These are phyloP conservation scores for Paelopatides confundens DNA, from an alignment of 53 echinoderm and acorn worm species.

Conservation along the genomic window DNA sequence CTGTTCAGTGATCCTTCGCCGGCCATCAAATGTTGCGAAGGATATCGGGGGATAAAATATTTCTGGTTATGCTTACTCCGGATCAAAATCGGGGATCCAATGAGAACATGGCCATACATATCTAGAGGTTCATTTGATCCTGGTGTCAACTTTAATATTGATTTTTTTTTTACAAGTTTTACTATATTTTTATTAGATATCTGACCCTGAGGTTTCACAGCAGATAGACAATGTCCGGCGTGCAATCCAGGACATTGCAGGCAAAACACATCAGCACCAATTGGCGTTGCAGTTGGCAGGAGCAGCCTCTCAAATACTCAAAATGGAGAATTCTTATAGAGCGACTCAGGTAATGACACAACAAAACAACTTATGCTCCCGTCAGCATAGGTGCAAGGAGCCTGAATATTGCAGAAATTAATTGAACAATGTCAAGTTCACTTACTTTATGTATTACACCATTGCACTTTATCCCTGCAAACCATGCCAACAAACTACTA, in stretches of 20 bases:
- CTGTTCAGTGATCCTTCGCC: no score
- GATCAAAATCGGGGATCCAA: no score
- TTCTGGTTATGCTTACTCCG: no score
- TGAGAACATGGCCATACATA: no score
- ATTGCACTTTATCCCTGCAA: no score
- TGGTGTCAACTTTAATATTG: no score
- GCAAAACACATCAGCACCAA: not conserved
- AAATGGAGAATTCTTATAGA: slow-evolving; percentile 21
- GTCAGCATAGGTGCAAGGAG: not conserved
- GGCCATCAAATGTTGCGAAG: no score
- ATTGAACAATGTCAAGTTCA: not conserved
- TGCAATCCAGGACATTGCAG: slow-evolving; percentile 15
- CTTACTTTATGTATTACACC: not conserved
- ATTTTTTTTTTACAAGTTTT: no score
- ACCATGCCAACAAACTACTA: no score
- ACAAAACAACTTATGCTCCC: not conserved
- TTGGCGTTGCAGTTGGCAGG: not conserved
- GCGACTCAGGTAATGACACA: not conserved
- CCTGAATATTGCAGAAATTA: not conserved
- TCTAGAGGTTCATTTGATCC: no score
- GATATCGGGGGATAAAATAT: no score
- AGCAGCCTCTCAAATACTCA: slow-evolving; percentile 22
- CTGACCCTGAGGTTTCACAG: slow-evolving; percentile 39
- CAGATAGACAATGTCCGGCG: slow-evolving; percentile 24
- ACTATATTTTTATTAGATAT: not conserved